These are phyloP conservation scores for Plecturocebus donacophilus DNA, from an alignment of 2,113 vertebrate genomes.

Conservation along the genomic window DNA sequence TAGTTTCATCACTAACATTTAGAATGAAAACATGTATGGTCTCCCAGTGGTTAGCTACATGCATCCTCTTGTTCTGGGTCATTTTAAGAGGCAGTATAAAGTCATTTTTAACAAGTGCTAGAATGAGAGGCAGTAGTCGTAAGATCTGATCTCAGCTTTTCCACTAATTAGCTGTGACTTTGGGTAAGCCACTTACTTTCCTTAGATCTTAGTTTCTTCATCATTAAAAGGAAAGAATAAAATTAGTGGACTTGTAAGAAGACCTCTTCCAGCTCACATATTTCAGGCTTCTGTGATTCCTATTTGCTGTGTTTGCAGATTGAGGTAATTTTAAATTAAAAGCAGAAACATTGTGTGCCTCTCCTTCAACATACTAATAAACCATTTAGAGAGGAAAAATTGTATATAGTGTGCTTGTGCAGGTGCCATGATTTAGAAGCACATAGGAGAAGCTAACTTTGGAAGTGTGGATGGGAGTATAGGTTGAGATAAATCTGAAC, in stretches of 20 bases:
- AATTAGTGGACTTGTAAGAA: background rate
- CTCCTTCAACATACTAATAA: background rate
- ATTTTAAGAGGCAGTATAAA: constrained; percentile 18
- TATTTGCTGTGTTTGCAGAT: background rate
- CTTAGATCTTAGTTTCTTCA: constrained; percentile 13
- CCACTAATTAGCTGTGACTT: constrained; percentile 14
- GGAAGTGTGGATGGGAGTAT: background rate
- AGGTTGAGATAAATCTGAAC: background rate
- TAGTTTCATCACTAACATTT: background rate
- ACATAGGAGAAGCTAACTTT: background rate
- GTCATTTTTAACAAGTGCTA: background rate
- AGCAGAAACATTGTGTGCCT: background rate
- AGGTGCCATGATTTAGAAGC: background rate
- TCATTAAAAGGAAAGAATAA: background rate
- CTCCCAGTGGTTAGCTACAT: background rate
- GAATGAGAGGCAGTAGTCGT: background rate
- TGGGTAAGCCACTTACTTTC: background rate
- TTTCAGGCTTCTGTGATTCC: constrained; percentile 5
- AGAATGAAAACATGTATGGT: constrained; percentile 1
- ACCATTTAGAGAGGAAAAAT: background rate
- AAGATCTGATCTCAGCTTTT: background rate
- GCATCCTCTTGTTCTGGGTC: background rate
- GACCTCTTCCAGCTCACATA: background rate
- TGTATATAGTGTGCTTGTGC: background rate
- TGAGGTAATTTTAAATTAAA: constrained; percentile 12